A percentile compares a stretch with the other conserved stretches of the same genome.
Evolutionary conservation across 2,797 vertebrate species (phyloP).

Genomic region (Saxicola maurus): DNA sequence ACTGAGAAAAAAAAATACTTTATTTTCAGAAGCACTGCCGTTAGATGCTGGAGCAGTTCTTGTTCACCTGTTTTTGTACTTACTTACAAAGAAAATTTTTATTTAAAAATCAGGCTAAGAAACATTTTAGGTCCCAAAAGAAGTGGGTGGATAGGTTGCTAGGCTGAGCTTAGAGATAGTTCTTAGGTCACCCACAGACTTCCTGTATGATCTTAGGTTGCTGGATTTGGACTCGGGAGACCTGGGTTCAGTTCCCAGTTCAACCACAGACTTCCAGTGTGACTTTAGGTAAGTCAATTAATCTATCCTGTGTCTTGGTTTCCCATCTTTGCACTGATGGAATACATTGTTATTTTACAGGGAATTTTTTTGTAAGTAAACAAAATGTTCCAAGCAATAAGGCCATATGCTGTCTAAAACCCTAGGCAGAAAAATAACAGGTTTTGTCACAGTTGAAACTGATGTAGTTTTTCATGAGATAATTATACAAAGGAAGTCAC

Average conservation of each 20-base stretch:
- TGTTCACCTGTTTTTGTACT: not conserved
- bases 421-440: not conserved
- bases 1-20: not conserved
- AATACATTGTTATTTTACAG: not conserved
- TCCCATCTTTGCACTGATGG: not conserved
- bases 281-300: constrained; percentile 54
- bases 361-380: not conserved
- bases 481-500: not conserved
- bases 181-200: constrained; percentile 54
- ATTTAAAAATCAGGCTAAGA: not conserved
- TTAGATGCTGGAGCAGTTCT: not conserved
- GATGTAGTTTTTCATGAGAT: not conserved
- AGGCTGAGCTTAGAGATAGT: constrained; percentile 24
- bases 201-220: constrained; percentile 66
- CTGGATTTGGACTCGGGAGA: constrained; percentile 63
- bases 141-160: not conserved
- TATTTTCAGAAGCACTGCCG: not conserved
- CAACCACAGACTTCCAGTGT: constrained; percentile 59
- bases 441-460: not conserved
- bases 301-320: constrained; percentile 16
- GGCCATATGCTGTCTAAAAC: not conserved
- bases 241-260: constrained; percentile 59
- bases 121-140: not conserved
- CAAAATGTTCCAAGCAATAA: not conserved
- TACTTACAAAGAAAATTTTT: not conserved